These are phyloP conservation scores for Saimiri boliviensis DNA, from an alignment of 2,113 vertebrate species.

Conservation along the genomic window DNA sequence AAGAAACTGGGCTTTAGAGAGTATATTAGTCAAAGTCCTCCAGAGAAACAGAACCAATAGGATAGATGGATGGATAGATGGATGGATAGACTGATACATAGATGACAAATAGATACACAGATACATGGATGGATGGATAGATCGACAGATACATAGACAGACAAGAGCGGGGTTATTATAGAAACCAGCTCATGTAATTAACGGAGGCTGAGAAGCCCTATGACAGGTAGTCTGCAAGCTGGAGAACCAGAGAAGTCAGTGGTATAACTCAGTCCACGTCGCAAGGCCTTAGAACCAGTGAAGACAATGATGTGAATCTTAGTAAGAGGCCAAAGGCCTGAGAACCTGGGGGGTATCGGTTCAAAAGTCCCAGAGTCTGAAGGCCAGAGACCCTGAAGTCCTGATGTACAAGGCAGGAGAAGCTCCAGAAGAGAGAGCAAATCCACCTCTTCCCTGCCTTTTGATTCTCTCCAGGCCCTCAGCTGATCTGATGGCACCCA, in stretches of 20 bases:
- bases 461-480: neutral
- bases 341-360: neutral
- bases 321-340: neutral
- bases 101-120: no score
- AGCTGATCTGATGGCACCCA: neutral
- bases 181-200: neutral
- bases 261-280: no score
- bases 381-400: neutral
- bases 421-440: neutral
- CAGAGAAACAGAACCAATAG: neutral
- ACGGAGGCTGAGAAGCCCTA: neutral
- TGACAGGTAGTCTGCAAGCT: neutral
- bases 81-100: neutral
- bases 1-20: neutral
- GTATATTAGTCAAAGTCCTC: neutral
- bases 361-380: neutral
- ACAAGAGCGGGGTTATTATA: neutral
- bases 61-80: no score
- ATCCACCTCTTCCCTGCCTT: neutral
- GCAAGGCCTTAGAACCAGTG: neutral
- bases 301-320: neutral
- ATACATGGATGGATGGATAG: no score
- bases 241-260: neutral
- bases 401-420: neutral
- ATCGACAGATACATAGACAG: rapidly evolving